Conservation (phyloP, 2,113 vertebrate species). For the Rhea americana region DNA sequence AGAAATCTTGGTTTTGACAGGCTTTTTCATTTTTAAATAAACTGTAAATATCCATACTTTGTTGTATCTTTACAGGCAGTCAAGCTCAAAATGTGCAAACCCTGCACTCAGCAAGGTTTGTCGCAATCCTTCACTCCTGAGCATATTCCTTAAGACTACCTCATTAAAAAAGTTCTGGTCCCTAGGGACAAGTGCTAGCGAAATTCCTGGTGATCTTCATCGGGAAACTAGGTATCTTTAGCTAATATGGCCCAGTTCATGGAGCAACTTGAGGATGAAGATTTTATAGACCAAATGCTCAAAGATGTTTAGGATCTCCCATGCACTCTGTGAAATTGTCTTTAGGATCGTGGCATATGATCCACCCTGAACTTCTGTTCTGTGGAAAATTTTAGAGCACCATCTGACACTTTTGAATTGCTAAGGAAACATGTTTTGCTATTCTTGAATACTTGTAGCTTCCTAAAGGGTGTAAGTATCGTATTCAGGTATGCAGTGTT, state of each 20-base stretch:
- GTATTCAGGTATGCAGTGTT: background rate
- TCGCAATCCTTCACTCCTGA: background rate
- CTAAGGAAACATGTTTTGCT: background rate
- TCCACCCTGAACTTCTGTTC: background rate
- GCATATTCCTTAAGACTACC: background rate
- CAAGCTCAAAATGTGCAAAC: background rate
- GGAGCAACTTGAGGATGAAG: background rate
- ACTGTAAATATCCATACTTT: background rate
- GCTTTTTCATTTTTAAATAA: background rate
- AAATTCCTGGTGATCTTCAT: background rate
- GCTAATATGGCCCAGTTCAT: background rate
- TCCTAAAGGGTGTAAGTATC: background rate
- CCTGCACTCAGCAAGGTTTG: background rate
- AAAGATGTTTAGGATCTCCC: background rate
- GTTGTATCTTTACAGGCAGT: background rate
- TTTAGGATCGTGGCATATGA: background rate
- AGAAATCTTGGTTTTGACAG: background rate
- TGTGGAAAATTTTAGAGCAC: background rate
- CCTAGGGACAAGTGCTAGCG: background rate
- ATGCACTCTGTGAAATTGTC: background rate
- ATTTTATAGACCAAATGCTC: background rate
- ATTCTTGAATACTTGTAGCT: background rate
- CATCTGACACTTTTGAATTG: background rate
- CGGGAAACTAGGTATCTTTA: background rate
- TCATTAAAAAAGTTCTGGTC: background rate